These are phyloP conservation scores for Diplazon laetatorius DNA, from an alignment of 2,888 invertebrate species.

Conservation along the genomic window DNA sequence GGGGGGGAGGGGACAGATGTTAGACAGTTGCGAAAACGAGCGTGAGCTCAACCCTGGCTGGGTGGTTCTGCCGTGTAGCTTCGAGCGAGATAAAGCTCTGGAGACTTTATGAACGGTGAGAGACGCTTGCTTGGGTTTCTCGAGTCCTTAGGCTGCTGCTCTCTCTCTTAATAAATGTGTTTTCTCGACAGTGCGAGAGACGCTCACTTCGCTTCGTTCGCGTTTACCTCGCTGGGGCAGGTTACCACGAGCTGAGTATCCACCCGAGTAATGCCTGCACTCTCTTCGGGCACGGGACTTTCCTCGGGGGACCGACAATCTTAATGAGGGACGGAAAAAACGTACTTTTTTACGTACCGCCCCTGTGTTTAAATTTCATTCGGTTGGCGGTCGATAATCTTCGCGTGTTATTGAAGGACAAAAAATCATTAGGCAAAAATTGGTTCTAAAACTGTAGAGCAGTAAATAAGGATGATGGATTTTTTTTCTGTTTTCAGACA, in stretches of 20 bases:
- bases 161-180: conserved; percentile 79
- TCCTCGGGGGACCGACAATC: conserved; percentile 74
- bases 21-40: conserved; percentile 78
- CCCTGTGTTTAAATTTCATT: conserved; percentile 68
- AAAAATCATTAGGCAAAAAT: background rate
- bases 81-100: conserved; percentile 56
- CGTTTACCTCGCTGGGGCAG: conserved; percentile 38
- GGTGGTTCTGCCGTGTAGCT: no score
- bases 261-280: conserved; percentile 63
- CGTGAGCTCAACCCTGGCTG: conserved; percentile 73
- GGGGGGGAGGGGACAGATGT: conserved; percentile 69
- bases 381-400: conserved; percentile 47
- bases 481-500: no score
- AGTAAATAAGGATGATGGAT: no score
- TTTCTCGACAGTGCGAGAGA: conserved; percentile 73
- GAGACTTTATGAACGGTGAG: conserved; percentile 29
- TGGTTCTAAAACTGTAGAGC: background rate
- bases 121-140: conserved; percentile 47
- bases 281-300: conserved; percentile 70
- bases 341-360: conserved; percentile 77
- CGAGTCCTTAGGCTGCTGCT: conserved; percentile 49
- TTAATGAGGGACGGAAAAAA: conserved; percentile 78
- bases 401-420: conserved; percentile 27
- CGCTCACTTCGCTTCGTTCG: conserved; percentile 43
- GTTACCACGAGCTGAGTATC: conserved; percentile 26